Evolutionary conservation across 2,888 invertebrate genomes (phyloP), one percentile per base, ranked within the genome.

Genomic region (Stegophylla sp.): DNA sequence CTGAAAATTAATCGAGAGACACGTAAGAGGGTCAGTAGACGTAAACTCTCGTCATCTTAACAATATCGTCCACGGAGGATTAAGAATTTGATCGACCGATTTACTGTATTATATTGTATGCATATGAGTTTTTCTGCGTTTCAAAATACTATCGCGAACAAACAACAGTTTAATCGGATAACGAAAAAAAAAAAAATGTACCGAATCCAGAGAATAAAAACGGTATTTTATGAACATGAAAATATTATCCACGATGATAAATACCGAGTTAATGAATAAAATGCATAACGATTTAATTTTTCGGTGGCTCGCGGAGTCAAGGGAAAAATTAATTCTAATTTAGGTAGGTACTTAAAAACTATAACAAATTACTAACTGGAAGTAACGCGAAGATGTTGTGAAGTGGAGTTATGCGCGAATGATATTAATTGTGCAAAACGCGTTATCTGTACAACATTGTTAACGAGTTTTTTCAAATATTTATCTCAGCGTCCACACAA

Each of bases 161-260:
- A 45, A 26, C 23, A 67, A 66, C n/a, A 45, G n/a, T 67, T 23
- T 26, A 0, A n/a, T 28, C 67, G 28, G 26, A 48, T 53, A 34
- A 53, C 20, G n/a, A n/a, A n/a, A n/a, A n/a, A n/a, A n/a, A n/a
- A 10, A 28, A 28, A 71, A 51, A 71, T 71, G 5, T 51, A 71
- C 53, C 20, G 15, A 53, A 53, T 34, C 28, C 69, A 7, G 28
- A 34, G 51, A 71, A 56, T 56, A 20, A 53, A 23, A 71, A 53
- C 53, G 34, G n/a, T 13, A 28, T 2, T 12, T 28, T n/a, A 51
- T 17, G 20, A 53, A 10, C 20, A 59, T 26, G 23, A 59, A 56
- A 20, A 56, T 56, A 26, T 1, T 53, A 28, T 69, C n/a, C n/a
- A n/a, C n/a, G n/a, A n/a, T n/a, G n/a, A n/a, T 51, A 45, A 67